These are phyloP conservation scores for Buteo buteo DNA, from an alignment of 2,113 vertebrate genomes.

Conservation along the genomic window DNA sequence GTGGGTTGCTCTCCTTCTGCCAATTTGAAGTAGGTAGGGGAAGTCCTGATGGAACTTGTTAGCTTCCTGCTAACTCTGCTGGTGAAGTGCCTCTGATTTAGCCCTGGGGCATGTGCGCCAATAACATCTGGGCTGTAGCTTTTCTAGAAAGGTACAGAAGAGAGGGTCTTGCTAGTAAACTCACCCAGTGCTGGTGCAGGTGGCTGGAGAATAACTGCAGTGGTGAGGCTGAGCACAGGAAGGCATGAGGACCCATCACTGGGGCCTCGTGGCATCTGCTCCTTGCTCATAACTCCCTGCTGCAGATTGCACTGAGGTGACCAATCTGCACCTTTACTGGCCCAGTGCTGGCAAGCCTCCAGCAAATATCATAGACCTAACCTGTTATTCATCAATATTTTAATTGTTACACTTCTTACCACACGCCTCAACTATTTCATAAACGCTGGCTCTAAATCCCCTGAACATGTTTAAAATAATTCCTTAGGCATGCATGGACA, in stretches of 20 bases:
- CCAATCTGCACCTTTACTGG: not conserved
- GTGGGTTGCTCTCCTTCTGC: not conserved
- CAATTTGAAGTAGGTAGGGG: not conserved
- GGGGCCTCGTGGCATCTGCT: fast-evolving
- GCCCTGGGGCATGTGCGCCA: too few species aligned
- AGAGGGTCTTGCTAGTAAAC: not conserved
- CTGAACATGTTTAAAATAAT: not conserved
- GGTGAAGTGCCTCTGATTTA: not conserved
- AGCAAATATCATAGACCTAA: not conserved
- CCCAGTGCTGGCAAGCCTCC: not conserved
- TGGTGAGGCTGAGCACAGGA: not conserved
- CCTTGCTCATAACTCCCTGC: not conserved
- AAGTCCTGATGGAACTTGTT: not conserved
- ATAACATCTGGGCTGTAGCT: not conserved
- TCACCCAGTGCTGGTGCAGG: too few species aligned
- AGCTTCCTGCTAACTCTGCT: not conserved
- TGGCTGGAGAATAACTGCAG: too few species aligned
- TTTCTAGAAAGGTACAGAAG: not conserved
- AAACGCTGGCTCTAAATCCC: not conserved
- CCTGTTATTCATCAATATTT: not conserved
- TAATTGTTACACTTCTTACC: not conserved
- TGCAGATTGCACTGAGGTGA: not conserved
- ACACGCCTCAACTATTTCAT: not conserved
- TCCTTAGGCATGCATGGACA: not conserved
- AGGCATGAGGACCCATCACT: fast-evolving